A percentile compares a stretch with the other conserved stretches of the same genome.
Conservation (phyloP, 2,113 vertebrate species). For the Nerophis lumbriciformis region DNA sequence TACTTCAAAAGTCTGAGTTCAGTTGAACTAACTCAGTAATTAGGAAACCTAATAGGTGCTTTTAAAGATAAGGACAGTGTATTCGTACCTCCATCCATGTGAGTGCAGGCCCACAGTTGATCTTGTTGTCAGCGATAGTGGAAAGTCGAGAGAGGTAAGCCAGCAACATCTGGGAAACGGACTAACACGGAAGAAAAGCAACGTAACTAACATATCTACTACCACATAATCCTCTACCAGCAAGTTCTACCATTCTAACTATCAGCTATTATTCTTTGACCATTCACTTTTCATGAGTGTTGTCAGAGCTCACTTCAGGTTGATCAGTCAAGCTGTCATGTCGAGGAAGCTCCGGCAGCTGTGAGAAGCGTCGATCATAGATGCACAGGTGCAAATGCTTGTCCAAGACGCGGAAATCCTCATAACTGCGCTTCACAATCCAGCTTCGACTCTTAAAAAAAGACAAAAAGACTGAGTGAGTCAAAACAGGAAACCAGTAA, state of each 20-base stretch:
- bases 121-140: constrained; percentile 95
- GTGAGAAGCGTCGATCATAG: constrained; percentile 95
- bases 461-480: not conserved
- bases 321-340: constrained; percentile 86
- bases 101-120: constrained; percentile 96
- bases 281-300: not conserved
- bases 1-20: not conserved
- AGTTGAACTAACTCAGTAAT: not conserved
- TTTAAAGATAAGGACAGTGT: constrained; percentile 1
- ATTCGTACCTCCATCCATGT: constrained; percentile 96
- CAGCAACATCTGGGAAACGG: constrained; percentile 94
- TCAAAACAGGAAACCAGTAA: not conserved
- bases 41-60: no score
- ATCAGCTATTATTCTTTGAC: no score
- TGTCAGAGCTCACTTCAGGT: constrained; percentile 76
- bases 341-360: constrained; percentile 91
- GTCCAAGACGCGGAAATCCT: constrained; percentile 95
- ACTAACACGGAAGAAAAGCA: constrained; percentile 63
- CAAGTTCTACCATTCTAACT: no score
- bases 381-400: constrained; percentile 98
- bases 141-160: constrained; percentile 95
- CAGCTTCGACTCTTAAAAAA: constrained; percentile 86
- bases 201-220: not conserved
- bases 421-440: constrained; percentile 97
- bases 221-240: no score